Evolutionary conservation across 2,888 invertebrate genomes (phyloP).

Genomic region (Lamproptera curius): DNA sequence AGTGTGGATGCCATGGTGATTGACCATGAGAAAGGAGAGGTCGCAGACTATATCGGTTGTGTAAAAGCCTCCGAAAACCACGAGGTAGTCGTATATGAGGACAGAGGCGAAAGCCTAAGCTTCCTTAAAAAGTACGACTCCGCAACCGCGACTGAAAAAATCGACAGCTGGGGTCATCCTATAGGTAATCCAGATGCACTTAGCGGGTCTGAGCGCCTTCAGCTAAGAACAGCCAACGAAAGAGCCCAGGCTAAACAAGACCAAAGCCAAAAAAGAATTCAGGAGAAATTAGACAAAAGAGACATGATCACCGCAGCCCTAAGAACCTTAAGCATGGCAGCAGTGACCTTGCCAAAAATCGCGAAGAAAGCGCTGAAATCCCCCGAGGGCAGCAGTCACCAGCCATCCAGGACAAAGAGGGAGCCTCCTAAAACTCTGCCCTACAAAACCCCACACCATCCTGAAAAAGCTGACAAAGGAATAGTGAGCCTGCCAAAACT

Average conservation of each 20-base stretch:
- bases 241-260: neutral
- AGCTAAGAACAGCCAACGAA: neutral
- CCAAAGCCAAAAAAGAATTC: neutral
- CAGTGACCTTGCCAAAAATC: neutral
- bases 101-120: slow-evolving; percentile 15
- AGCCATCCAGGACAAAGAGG: neutral
- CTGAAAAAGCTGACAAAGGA: too few species aligned
- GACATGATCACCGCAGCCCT: neutral
- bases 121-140: neutral
- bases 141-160: neutral
- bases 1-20: slow-evolving; percentile 15
- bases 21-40: slow-evolving; percentile 5
- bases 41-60: slow-evolving; percentile 1
- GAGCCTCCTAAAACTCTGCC: too few species aligned
- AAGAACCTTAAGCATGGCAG: neutral
- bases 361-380: neutral
- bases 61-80: slow-evolving; percentile 8
- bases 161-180: neutral
- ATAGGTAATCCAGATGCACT: neutral
- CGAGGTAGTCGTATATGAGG: slow-evolving; percentile 15
- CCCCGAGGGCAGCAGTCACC: neutral
- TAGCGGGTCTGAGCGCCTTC: neutral
- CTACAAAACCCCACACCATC: too few species aligned
- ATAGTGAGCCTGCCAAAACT: too few species aligned
- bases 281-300: neutral